Base-by-base conservation (phyloP, 2,797 vertebrate genomes). In the Chloroceryle inda region DNA sequence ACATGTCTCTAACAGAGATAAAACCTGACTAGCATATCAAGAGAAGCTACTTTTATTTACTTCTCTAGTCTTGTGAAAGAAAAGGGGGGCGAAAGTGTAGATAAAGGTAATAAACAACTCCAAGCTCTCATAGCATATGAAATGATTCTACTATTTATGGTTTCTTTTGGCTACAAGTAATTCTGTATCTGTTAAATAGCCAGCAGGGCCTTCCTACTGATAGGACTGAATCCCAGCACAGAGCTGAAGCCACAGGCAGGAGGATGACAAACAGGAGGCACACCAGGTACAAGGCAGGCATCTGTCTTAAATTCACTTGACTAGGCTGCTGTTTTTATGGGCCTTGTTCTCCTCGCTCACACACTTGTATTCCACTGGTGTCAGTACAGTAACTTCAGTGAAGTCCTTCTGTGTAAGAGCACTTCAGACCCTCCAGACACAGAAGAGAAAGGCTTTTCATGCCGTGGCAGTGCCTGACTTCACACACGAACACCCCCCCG, bases 81-180 rank as follows among this genome's bases (percentile, higher is more conserved):
- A 68, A 50, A 72, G 75, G 45, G 29, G 52, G 13, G 17, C 10
- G 68, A 88, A 31, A 61, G 53, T 40, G 45, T 27, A 93, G 88
- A 75, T 91, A 91, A 94, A 86, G 58, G 89, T 64, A 92, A 95
- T 81, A 94, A 94, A 95, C 91, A 95, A 81, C 94, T 93, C 45
- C 62, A 10, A 69, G 88, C 68, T 37, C 69, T 47, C 50, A 58
- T 64, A 95, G 80, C 42, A 2, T 12, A 75, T 78, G 76, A 90
- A 95, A 56, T 50, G 21, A 75, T 94, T 84, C 53, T 78, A 80
- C 92, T 92, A 38, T 93, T 95, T 38, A 69, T 84, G 76, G 83
- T 78, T 96, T 88, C 93, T 92, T 68, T 85, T 62, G 94, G 83
- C 89, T 59, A 33, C 92, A 78, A 63, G 89, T 86, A 86, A 81